Evolutionary conservation across 2,113 vertebrate species (phyloP).

Genomic region (pig (Sus scrofa)): DNA sequence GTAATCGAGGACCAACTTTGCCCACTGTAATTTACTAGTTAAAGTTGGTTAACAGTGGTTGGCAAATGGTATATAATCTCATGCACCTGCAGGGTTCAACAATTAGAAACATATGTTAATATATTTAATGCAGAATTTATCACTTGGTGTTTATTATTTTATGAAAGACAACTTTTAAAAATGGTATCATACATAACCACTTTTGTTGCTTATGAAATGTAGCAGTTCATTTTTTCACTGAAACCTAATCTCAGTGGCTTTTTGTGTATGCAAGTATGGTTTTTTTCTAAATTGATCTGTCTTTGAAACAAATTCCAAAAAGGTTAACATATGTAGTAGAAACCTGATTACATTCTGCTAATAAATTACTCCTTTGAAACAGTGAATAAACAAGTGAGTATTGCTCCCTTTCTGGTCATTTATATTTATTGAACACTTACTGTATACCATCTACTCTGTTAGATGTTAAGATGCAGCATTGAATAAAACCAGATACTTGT

Average conservation of each 20-base stretch:
- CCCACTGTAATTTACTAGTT: constrained; percentile 23
- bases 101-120: constrained; percentile 39
- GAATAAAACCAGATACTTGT: constrained; percentile 51
- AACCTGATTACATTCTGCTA: constrained; percentile 49
- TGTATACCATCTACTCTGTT: not conserved
- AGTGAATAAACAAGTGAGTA: not conserved
- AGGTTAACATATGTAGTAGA: not conserved
- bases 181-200: not conserved
- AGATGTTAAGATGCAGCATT: not conserved
- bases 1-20: not conserved
- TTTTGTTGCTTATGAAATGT: not conserved
- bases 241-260: not conserved
- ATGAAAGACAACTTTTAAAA: constrained; percentile 38
- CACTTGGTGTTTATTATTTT: constrained; percentile 55
- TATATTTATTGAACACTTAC: not conserved
- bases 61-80: constrained; percentile 40
- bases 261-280: not conserved
- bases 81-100: constrained; percentile 25
- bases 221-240: not conserved
- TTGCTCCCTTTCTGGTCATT: not conserved
- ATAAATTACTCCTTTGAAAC: not conserved
- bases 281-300: constrained; percentile 13
- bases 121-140: constrained; percentile 50
- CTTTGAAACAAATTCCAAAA: constrained; percentile 42
- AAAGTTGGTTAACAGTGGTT: constrained; percentile 19